Base-by-base conservation (phyloP, 2,888 invertebrate species). In the Drosophila villosipedis region DNA sequence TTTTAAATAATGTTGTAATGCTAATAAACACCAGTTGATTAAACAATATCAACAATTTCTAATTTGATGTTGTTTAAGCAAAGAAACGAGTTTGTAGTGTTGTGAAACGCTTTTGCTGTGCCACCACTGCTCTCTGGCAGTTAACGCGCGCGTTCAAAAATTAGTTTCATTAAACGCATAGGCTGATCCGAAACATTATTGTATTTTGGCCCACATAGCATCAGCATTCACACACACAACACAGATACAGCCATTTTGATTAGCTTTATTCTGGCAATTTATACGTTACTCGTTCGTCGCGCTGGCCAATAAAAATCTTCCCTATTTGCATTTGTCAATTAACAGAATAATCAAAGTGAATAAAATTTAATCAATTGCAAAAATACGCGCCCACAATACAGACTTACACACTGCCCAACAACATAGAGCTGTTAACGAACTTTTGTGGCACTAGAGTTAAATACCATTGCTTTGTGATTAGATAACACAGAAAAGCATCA, bases 231-330 rank as follows among this genome's bases (percentile, higher is more conserved):
- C 50, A 59, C 35, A 62, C 19, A 55, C 19, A 30, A 61, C 22
- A 28, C 49, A 64, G 12, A 37, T 74, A 68, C 74, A 55, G 10
- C 76, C 69, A 82, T 82, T 87, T 79, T 82, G 69, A 71, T 76
- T 62, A 43, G 28, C 7, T 30, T 60, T 31, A 14, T 58, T 70
- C 33, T 49, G 35, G 53, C 30, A 35, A 53, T 69, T 52, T 41
- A 55, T 37, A 61, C 52, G 49, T 62, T 39, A 54, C 59, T 68
- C 78, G 62, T 57, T 58, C 25, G 52, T 59, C 61, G 47, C 30
- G 52, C 28, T 47, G 19, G 19, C 22, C 1, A 50, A 63, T 55
- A 47, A 47, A 47, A 47, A 47, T 4, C 10, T 31, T 19, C 14
- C 6, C 19, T 22, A 43, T 28, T 33, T 31, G 49, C 50, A 58